A percentile compares a stretch with the other conserved stretches of the same genome.
Evolutionary conservation across 1,140 invertebrate species (phyloP).

Genomic region (Papilio helenus): DNA sequence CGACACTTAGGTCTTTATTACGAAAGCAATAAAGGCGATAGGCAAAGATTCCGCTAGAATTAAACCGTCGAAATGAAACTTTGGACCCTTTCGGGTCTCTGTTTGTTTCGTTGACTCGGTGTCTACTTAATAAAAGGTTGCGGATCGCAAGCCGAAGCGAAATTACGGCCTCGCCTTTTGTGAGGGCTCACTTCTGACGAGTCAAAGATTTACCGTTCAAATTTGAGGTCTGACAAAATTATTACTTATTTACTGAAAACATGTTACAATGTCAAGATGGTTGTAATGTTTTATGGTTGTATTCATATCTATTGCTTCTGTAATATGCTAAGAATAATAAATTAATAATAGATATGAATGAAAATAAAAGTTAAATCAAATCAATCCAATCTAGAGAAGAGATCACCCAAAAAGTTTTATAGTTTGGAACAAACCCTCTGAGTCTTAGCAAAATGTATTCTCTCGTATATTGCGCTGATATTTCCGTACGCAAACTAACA

Average conservation of each 20-base stretch:
- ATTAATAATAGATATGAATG: neutral
- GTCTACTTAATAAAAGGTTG: slow-evolving; percentile 60
- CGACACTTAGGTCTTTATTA: slow-evolving; percentile 70
- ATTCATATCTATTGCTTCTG: neutral
- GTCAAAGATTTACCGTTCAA: slow-evolving; percentile 4
- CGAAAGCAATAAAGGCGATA: slow-evolving; percentile 75
- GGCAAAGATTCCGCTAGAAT: slow-evolving; percentile 68
- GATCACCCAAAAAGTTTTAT: slow-evolving; percentile 4
- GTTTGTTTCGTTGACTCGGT: slow-evolving; percentile 62
- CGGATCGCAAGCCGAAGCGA: slow-evolving; percentile 44
- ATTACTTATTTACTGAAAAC: slow-evolving; percentile 1
- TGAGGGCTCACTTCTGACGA: slow-evolving; percentile 10
- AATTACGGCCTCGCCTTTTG: slow-evolving; percentile 40
- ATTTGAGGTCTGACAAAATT: neutral
- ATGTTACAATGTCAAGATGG: neutral
- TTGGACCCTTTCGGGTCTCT: slow-evolving; percentile 53
- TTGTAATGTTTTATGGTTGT: neutral
- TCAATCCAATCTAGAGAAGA: neutral
- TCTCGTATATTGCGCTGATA: slow-evolving; percentile 8
- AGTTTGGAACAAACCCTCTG: neutral
- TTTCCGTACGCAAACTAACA: slow-evolving; percentile 23
- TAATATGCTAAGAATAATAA: neutral
- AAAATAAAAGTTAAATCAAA: neutral
- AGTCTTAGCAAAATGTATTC: slow-evolving; percentile 7
- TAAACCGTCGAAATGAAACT: slow-evolving; percentile 75